Base-by-base conservation (phyloP, 1,140 invertebrate genomes). In the Teleopsis dalmanni region DNA sequence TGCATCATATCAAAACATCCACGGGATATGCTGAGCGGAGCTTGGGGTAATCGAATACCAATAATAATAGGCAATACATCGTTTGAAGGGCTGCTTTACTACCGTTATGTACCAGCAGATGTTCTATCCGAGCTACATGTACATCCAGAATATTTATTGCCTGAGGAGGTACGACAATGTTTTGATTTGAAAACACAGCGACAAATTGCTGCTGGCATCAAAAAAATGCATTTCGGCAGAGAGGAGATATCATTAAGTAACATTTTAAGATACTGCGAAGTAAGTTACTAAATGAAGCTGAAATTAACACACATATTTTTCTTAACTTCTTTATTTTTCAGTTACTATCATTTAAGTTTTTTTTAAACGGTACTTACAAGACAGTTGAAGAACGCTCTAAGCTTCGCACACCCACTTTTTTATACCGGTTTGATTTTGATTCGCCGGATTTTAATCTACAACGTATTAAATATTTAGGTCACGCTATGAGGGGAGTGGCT, bases 401-500 rank as follows among this genome's bases (percentile, higher is more conserved):
- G 36, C 36, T 4, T n/a, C 36, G 31, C n/a, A 58, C 60, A n/a
- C 61, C 72, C 16, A 67, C 74, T 0, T 76, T 70, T 59, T 52
- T 73, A 0, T 74, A 74, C 47, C 60, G 70, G 26, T 73, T 75
- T 38, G 65, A 71, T 38, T 60, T 74, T 26, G 68, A 71, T 25
- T 64, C 71, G 11, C 26, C 55, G 9, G 57, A 51, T 2, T 61
- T 60, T 19, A 69, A 69, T 50, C 60, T 61, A 35, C 53, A 67
- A 47, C 57, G 47, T 25, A 51, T 50, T 4, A 72, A 51, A 62
- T 59, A 61, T 21, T 61, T 59, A 14, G 63, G 59, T 1, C 38
- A 51, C 10, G 48, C 54, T 26, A 34, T 73, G 23, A 54, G 70
- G 53, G 76, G 81, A 11, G 74, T 76, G 3, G 74, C 72, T 51